A percentile compares a stretch with the other conserved stretches of the same genome.
Conservation (phyloP, 2,797 vertebrate genomes). For the Hipposideros larvatus region DNA sequence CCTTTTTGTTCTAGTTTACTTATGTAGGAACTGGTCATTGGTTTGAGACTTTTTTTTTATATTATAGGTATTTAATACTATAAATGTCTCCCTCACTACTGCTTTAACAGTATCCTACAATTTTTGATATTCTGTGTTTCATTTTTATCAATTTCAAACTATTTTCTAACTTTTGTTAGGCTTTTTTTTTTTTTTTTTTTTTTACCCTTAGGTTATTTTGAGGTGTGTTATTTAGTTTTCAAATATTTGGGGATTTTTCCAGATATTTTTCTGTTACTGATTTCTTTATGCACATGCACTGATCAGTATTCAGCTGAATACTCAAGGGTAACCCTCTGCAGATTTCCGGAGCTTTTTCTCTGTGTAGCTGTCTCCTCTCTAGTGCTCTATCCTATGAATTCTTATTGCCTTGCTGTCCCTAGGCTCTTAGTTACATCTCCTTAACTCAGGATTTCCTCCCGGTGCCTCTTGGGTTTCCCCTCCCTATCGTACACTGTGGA, state of each 20-base stretch:
- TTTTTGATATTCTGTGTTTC: not conserved
- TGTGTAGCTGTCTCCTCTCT: not conserved
- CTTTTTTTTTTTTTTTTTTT: constrained; percentile 21
- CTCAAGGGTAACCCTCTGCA: not conserved
- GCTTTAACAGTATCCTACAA: not conserved
- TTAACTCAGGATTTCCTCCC: not conserved
- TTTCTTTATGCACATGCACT: not conserved
- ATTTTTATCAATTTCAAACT: constrained; percentile 5
- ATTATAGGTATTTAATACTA: not conserved
- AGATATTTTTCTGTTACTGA: not conserved
- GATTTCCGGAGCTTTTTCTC: not conserved
- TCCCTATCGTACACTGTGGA: not conserved
- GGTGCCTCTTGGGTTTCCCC: not conserved
- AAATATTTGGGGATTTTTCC: not conserved
- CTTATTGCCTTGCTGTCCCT: not conserved
- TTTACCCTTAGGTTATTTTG: not conserved
- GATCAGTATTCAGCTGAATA: not conserved
- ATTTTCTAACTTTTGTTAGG: not conserved
- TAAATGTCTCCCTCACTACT: not conserved
- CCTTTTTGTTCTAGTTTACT: constrained; percentile 34
- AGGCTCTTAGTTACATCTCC: not conserved
- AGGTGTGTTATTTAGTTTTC: constrained; percentile 6
- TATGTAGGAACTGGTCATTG: not conserved
- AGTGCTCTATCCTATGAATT: not conserved
- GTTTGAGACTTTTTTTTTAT: constrained; percentile 10